phyloP scores from a whole-genome alignment of 2,113 vertebrate species.

The Riparia riparia region DNA sequence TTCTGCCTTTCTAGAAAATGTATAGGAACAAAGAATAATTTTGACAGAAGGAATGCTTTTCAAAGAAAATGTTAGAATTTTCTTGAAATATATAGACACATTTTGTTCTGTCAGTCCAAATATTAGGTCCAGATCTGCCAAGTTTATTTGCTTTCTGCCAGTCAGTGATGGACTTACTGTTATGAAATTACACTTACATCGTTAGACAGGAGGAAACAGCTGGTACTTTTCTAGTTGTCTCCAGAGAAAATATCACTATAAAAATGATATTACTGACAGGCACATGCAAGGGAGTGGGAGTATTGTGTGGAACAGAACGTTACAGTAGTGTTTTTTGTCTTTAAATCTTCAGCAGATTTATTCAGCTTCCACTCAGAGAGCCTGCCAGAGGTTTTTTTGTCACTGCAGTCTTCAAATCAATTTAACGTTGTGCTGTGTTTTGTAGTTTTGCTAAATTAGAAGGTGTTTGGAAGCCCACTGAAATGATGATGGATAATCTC shows the following conservation, averaged over 20 bases:
- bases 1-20: background rate
- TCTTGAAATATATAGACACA: background rate
- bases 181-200: background rate
- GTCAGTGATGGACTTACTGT: background rate
- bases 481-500: background rate
- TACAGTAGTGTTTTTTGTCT: background rate
- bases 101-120: background rate
- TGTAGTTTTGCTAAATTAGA: background rate
- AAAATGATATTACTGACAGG: conserved; percentile 14
- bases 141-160: conserved; percentile 12
- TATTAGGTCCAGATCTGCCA: background rate
- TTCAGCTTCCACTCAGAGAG: background rate
- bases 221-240: background rate
- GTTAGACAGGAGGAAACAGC: background rate
- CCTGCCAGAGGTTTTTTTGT: background rate
- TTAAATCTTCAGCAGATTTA: background rate
- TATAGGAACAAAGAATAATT: background rate
- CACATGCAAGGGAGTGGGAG: background rate
- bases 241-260: background rate
- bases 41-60: background rate
- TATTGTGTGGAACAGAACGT: conserved; percentile 15
- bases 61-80: background rate
- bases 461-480: background rate
- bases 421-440: background rate
- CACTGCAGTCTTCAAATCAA: background rate